Evolutionary conservation across 1,140 invertebrate genomes (phyloP).

Genomic region (Drosophila biarmipes): DNA sequence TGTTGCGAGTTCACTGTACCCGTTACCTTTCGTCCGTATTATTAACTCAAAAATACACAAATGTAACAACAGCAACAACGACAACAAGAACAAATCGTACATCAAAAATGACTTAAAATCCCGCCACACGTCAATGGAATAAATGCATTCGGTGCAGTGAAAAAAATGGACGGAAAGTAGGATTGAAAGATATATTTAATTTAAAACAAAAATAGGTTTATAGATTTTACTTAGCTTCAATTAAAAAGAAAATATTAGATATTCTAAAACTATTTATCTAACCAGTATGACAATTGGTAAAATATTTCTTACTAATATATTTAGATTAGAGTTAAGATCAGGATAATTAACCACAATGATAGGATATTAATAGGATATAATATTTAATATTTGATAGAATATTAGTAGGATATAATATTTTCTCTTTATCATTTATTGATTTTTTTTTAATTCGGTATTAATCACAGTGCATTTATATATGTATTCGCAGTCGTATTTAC

Average conservation of each 20-base stretch:
- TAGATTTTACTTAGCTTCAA: too few relatives aligned
- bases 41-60: conserved; percentile 62
- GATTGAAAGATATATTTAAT: too few relatives aligned
- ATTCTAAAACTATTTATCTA: too few relatives aligned
- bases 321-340: too few relatives aligned
- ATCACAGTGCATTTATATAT: conserved; percentile 6
- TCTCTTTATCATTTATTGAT: not conserved
- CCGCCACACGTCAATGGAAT: conserved; percentile 71
- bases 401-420: too few relatives aligned
- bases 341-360: too few relatives aligned
- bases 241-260: too few relatives aligned
- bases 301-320: too few relatives aligned
- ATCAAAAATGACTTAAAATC: conserved; percentile 80
- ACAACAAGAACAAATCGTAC: conserved; percentile 64
- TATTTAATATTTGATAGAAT: too few relatives aligned
- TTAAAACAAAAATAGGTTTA: too few relatives aligned
- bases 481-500: conserved; percentile 17
- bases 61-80: conserved; percentile 35
- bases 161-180: not conserved
- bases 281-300: too few relatives aligned
- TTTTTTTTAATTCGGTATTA: not conserved
- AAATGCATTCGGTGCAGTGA: conserved; percentile 62
- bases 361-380: too few relatives aligned
- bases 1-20: conserved; percentile 74
- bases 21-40: conserved; percentile 71